Evolutionary conservation across 2,888 invertebrate genomes (phyloP), one percentile per base, ranked within the genome.

Genomic region (Nomada fabriciana): DNA sequence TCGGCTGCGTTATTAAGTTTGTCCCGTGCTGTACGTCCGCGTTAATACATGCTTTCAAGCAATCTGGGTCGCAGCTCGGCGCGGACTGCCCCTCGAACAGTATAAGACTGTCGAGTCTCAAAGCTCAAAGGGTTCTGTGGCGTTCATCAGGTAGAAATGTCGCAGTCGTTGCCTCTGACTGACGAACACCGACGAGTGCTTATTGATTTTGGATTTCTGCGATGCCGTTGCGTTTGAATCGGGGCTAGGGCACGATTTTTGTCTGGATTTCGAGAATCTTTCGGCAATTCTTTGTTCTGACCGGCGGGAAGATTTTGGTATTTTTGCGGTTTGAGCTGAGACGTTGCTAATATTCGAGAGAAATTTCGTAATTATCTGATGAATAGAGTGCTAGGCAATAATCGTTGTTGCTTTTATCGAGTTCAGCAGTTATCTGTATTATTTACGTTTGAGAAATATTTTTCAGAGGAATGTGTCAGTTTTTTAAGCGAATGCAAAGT

Each of bases 1-100:
- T 60, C 60, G 60, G 77, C 61, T 80, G 74, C 81, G 75, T 87
- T 88, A 87, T 86, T 87, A 86, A 88, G 87, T 88, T 87, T 83
- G 80, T 80, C 74, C 81, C 67, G 76, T 80, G 77, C 82, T 82
- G 63, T 81, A 74, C 61, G 72, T 83, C 75, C 79, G 77, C 72
- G 84, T 83, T 88, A 88, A 88, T 88, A 80, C 61, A 77, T 71
- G 82, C 77, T 88, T 86, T 75, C 84, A 60, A 67, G 73, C 65
- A 68, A 80, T 77, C 64, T 80, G 57, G 73, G 81, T 81, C 76
- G 69, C 65, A 67, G 71, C 67, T 47, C 70, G 25, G 43, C 25
- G 25, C 53, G 47, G 15, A 15, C 25, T n/a, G 72, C 18, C 36
- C 53, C 70, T 43, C 80, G 59, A 78, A 57, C 50, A 64, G 36